A percentile compares a stretch with the other conserved stretches of the same genome.
phyloP scores from a whole-genome alignment of 2,888 invertebrate species.

The Lordiphosa andalusiaca region DNA sequence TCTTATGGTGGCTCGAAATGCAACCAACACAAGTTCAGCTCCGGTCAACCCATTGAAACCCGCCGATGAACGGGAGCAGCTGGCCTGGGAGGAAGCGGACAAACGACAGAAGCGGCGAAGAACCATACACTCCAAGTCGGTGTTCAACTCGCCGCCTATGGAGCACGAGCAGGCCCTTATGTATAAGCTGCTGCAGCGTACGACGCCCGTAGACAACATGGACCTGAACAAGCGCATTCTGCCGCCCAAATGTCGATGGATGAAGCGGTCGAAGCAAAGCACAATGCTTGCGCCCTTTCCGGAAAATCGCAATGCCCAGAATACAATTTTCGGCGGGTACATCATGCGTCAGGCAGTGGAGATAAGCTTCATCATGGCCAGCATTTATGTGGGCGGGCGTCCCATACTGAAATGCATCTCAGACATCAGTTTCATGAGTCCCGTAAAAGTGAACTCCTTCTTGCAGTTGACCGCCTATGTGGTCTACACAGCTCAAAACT shows the following conservation, averaged over 20 bases:
- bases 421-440: constrained; percentile 86
- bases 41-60: constrained; percentile 83
- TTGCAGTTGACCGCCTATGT: constrained; percentile 86
- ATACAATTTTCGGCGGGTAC: constrained; percentile 89
- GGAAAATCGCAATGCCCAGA: constrained; percentile 87
- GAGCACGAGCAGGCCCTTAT: constrained; percentile 85
- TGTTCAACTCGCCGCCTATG: constrained; percentile 84
- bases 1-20: constrained; percentile 87
- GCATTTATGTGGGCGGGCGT: constrained; percentile 82
- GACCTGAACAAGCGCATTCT: constrained; percentile 81
- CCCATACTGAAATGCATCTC: constrained; percentile 84
- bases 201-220: constrained; percentile 81
- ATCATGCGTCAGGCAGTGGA: constrained; percentile 89
- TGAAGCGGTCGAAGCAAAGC: constrained; percentile 82
- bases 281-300: constrained; percentile 84
- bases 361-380: constrained; percentile 85
- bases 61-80: constrained; percentile 83
- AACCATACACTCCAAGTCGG: constrained; percentile 81
- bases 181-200: constrained; percentile 85
- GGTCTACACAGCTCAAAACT: constrained; percentile 81
- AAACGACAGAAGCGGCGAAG: constrained; percentile 81
- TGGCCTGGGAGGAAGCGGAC: constrained; percentile 83
- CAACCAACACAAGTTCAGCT: constrained; percentile 82
- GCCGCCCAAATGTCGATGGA: constrained; percentile 84
- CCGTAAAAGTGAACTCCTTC: constrained; percentile 87